A percentile compares a stretch with the other conserved stretches of the same genome.
Conservation (phyloP, 2,113 vertebrate species). For the Thalassoma bifasciatum region DNA sequence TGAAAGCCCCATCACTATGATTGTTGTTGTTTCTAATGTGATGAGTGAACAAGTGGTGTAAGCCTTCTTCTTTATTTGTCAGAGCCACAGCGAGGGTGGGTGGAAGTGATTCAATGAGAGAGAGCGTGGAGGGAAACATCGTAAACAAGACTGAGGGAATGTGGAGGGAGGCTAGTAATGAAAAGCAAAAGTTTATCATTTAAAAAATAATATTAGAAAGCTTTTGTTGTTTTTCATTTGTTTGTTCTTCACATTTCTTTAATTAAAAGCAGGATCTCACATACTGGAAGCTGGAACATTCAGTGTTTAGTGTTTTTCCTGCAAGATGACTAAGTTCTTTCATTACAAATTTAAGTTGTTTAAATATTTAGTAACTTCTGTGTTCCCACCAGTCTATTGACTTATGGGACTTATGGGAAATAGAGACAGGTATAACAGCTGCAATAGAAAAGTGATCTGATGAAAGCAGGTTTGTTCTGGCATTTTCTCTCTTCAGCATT, state of each 20-base stretch:
- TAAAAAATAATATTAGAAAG: not conserved
- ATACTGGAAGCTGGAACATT: not conserved
- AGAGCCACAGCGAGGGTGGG: not conserved
- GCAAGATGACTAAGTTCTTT: too few relatives aligned
- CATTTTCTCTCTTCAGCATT: not conserved
- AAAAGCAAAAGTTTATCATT: not conserved
- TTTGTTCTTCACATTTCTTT: not conserved
- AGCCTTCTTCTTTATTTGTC: slow-evolving; percentile 41
- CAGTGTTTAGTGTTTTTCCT: too few relatives aligned
- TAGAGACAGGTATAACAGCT: not conserved
- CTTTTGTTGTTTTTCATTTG: not conserved
- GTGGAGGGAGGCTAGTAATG: not conserved
- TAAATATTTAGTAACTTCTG: too few relatives aligned
- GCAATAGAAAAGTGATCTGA: too few relatives aligned
- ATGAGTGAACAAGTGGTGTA: slow-evolving; percentile 33
- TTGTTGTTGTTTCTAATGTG: slow-evolving; percentile 55
- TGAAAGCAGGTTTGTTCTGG: not conserved
- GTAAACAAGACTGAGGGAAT: not conserved
- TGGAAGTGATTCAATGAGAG: slow-evolving; percentile 8
- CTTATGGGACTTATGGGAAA: not conserved
- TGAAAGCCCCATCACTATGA: slow-evolving; percentile 61
- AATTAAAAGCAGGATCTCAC: not conserved
- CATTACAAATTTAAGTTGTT: too few relatives aligned
- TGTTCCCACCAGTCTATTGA: not conserved
- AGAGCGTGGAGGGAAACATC: not conserved